A percentile compares a stretch with the other conserved stretches of the same genome.
phyloP scores from a whole-genome alignment of 2,888 invertebrate species.

The Chrysotoxum bicinctum region DNA sequence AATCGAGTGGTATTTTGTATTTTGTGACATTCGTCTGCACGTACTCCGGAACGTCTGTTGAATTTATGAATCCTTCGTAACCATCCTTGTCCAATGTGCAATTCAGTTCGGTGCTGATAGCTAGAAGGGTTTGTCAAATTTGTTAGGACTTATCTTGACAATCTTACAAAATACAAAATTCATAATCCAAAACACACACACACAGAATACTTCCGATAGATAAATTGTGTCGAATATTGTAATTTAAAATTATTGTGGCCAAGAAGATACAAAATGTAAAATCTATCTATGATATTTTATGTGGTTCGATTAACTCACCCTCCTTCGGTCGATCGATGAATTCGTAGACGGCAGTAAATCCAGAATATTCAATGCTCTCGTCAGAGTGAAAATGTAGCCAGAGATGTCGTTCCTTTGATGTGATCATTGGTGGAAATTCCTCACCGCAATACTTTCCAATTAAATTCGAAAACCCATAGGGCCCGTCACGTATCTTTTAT shows the following conservation, averaged over 20 bases:
- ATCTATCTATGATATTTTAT: not conserved
- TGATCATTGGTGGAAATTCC: slow-evolving; percentile 87
- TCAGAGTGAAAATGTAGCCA: slow-evolving; percentile 92
- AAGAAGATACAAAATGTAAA: not conserved
- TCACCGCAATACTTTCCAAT: slow-evolving; percentile 88
- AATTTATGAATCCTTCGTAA: slow-evolving; percentile 84
- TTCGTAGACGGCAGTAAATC: slow-evolving; percentile 90
- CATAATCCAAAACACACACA: not conserved
- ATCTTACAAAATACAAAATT: not conserved
- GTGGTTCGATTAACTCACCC: slow-evolving; percentile 81
- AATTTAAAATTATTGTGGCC: not conserved
- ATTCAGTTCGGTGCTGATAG: slow-evolving; percentile 82
- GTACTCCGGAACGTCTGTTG: slow-evolving; percentile 83
- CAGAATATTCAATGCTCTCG: slow-evolving; percentile 89
- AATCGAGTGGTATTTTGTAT: slow-evolving; percentile 86
- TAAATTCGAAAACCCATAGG: slow-evolving; percentile 87
- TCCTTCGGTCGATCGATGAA: slow-evolving; percentile 84
- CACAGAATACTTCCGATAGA: not conserved
- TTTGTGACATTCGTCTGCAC: slow-evolving; percentile 83
- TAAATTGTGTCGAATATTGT: not conserved
- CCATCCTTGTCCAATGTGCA: slow-evolving; percentile 84
- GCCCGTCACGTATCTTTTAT: slow-evolving; percentile 88
- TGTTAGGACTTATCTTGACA: not conserved
- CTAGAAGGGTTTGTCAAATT: slow-evolving; percentile 57
- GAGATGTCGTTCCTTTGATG: slow-evolving; percentile 87